Percentiles rank a stretch among this genome's conserved stretches.
Conservation (phyloP, 2,113 vertebrate species). For the Dermatemys mawii region DNA sequence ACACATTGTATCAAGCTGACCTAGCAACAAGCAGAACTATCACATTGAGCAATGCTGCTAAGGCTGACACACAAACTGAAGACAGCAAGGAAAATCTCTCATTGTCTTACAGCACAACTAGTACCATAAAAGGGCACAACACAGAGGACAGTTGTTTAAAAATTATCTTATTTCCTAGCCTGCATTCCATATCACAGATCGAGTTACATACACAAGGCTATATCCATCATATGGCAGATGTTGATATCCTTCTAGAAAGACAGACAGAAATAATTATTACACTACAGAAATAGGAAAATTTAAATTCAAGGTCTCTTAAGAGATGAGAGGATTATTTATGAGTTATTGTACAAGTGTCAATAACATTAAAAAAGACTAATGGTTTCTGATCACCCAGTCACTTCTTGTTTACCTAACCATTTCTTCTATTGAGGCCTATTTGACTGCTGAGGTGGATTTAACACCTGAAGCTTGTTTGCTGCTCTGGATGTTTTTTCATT, state of each 20-base stretch:
- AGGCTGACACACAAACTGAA: background rate
- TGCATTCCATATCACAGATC: rapidly evolving
- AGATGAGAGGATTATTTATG: background rate
- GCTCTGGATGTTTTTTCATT: background rate
- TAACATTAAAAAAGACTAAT: background rate
- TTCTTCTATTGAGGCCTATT: background rate
- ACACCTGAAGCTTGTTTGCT: background rate
- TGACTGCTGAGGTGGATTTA: background rate
- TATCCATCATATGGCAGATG: rapidly evolving
- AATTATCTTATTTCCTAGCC: conserved; percentile 20
- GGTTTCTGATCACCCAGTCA: background rate
- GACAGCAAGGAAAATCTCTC: conserved; percentile 27
- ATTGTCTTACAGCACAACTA: background rate
- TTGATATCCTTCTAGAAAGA: background rate
- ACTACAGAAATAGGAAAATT: background rate
- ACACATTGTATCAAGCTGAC: conserved; percentile 53
- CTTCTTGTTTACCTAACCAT: background rate
- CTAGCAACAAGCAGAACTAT: conserved; percentile 49
- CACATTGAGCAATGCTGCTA: conserved; percentile 35
- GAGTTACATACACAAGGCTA: background rate
- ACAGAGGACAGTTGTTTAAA: background rate
- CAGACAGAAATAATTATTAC: background rate
- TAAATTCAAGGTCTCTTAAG: background rate
- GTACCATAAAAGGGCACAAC: conserved; percentile 30
- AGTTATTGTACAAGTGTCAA: background rate